phyloP scores from a whole-genome alignment of 2,888 invertebrate genomes.

The Drosophila nr. perissopoda region DNA sequence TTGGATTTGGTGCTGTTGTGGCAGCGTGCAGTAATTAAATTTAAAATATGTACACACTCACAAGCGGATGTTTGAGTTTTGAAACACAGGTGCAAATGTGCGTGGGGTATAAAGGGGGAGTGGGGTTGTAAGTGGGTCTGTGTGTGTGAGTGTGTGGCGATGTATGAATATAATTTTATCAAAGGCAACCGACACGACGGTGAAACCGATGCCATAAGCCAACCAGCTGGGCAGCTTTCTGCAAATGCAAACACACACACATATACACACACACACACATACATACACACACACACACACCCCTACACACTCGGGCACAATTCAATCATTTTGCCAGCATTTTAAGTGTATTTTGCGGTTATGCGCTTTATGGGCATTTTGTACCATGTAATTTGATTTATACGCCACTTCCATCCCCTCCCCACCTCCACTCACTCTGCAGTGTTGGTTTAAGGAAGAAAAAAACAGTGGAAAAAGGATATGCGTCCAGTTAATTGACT shows the following conservation, averaged over 20 bases:
- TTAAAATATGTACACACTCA: slow-evolving; percentile 73
- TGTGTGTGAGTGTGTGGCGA: not conserved
- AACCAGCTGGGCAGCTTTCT: slow-evolving; percentile 43
- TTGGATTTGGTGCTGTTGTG: slow-evolving; percentile 59
- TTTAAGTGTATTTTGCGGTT: slow-evolving; percentile 81
- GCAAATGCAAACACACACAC: slow-evolving; percentile 16
- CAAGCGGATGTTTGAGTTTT: slow-evolving; percentile 62
- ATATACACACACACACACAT: not conserved
- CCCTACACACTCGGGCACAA: slow-evolving; percentile 49
- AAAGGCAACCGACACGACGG: slow-evolving; percentile 58
- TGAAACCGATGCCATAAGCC: slow-evolving; percentile 54
- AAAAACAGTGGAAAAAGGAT: slow-evolving; percentile 52
- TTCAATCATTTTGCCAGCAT: slow-evolving; percentile 74
- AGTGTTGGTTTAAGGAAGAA: not conserved
- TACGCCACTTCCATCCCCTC: not conserved
- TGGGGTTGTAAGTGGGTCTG: slow-evolving; percentile 19
- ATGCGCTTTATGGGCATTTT: slow-evolving; percentile 75
- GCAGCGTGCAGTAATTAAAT: slow-evolving; percentile 71
- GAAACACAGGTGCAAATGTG: slow-evolving; percentile 57
- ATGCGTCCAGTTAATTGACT: slow-evolving; percentile 66
- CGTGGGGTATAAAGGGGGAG: not conserved
- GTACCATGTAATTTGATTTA: slow-evolving; percentile 76
- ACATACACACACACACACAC: slow-evolving; percentile 16
- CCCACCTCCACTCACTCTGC: not conserved
- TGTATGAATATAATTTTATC: slow-evolving; percentile 64